Percentiles rank a stretch among this genome's conserved stretches.
phyloP scores from a whole-genome alignment of 2,888 invertebrate genomes.

The Zonitis immaculata region DNA sequence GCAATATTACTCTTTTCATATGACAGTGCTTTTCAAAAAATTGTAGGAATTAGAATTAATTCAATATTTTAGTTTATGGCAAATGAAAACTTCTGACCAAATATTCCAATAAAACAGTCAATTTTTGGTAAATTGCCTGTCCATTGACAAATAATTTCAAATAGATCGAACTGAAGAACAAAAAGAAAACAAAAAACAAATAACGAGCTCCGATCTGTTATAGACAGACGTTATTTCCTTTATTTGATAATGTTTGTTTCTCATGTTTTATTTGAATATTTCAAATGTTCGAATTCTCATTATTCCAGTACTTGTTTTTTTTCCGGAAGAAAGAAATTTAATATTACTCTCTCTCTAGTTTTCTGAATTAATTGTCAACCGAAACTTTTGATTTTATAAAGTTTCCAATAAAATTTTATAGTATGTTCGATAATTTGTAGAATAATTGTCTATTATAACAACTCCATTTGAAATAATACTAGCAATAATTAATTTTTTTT shows the following conservation, averaged over 20 bases:
- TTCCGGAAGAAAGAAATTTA: too few relatives aligned
- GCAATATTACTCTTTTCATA: too few relatives aligned
- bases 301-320: neutral
- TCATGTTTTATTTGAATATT: neutral
- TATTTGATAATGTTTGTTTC: neutral
- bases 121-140: neutral
- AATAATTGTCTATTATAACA: neutral
- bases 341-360: too few relatives aligned
- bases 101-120: neutral
- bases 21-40: too few relatives aligned
- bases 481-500: constrained; percentile 1
- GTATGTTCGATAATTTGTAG: neutral
- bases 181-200: neutral
- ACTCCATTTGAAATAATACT: too few relatives aligned
- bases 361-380: neutral
- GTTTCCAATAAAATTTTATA: neutral
- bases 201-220: neutral
- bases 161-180: too few relatives aligned
- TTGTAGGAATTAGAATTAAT: too few relatives aligned
- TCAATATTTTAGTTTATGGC: too few relatives aligned
- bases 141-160: neutral
- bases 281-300: neutral
- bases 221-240: neutral
- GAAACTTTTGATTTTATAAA: neutral
- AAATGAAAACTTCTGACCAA: too few relatives aligned